Evolutionary conservation across 64 coral and sea anemone species (phyloP).

Genomic region (Catalaphyllia jardinei): DNA sequence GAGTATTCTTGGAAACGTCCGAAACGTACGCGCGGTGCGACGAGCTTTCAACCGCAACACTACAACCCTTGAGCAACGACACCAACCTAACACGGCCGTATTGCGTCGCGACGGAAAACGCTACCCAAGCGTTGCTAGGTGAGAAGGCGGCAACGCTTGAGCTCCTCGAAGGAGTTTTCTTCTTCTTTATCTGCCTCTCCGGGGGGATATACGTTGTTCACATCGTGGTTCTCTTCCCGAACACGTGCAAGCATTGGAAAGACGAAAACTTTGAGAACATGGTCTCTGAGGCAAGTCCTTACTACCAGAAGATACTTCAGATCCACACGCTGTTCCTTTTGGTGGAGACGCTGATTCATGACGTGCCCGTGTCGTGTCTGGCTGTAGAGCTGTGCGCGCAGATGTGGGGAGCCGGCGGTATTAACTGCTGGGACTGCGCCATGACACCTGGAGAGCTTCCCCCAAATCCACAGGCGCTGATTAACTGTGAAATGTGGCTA

Average conservation of each 20-base stretch:
- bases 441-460: slow-evolving; percentile 30
- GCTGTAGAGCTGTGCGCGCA: slow-evolving; percentile 86
- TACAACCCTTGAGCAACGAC: slow-evolving; percentile 37
- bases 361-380: slow-evolving; percentile 81
- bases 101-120: slow-evolving; percentile 60
- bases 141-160: slow-evolving; percentile 61
- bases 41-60: slow-evolving; percentile 52
- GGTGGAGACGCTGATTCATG: slow-evolving; percentile 82
- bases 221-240: slow-evolving; percentile 80
- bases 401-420: slow-evolving; percentile 87
- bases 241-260: slow-evolving; percentile 84
- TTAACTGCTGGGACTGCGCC: slow-evolving; percentile 95
- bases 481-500: slow-evolving; percentile 83
- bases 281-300: slow-evolving; percentile 65
- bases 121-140: slow-evolving; percentile 56
- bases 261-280: slow-evolving; percentile 93
- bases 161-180: slow-evolving; percentile 78
- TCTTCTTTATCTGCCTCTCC: slow-evolving; percentile 88
- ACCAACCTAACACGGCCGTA: slow-evolving; percentile 78
- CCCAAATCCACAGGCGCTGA: slow-evolving; percentile 43
- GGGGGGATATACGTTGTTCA: slow-evolving; percentile 84
- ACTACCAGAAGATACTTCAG: slow-evolving; percentile 90
- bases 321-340: slow-evolving; percentile 83
- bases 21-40: slow-evolving; percentile 73
- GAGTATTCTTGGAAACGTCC: slow-evolving; percentile 82